phyloP scores from a whole-genome alignment of 2,888 invertebrate species.

The Philopedon plagiatum region DNA sequence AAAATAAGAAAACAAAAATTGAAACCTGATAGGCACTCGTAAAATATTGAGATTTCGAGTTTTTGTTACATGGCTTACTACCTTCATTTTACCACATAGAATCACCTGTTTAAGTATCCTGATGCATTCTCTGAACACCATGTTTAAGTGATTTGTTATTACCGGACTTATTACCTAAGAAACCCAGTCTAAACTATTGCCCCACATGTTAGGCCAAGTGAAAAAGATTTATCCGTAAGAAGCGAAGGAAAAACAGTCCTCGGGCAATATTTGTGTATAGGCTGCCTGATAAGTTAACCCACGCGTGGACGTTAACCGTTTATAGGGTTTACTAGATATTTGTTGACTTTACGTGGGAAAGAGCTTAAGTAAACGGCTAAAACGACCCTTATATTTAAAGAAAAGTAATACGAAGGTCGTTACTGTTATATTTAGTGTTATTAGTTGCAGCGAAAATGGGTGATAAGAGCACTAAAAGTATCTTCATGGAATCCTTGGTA shows the following conservation, averaged over 20 bases:
- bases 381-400: constrained; percentile 26
- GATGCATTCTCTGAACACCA: too few species aligned
- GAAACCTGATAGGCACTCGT: too few species aligned
- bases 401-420: constrained; percentile 1
- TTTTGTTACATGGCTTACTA: too few species aligned
- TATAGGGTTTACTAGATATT: constrained; percentile 30
- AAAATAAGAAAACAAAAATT: too few species aligned
- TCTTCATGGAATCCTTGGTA: background rate
- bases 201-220: too few species aligned
- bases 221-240: background rate
- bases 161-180: too few species aligned
- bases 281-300: constrained; percentile 20
- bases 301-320: constrained; percentile 32
- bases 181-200: too few species aligned
- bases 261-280: constrained; percentile 11
- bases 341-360: constrained; percentile 37
- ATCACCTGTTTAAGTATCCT: too few species aligned
- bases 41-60: too few species aligned
- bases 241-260: background rate
- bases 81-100: too few species aligned
- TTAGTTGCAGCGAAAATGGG: background rate
- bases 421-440: constrained; percentile 14
- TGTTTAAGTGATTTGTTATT: too few species aligned
- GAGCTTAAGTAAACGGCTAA: constrained; percentile 36
- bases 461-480: background rate